Evolutionary conservation across 2,113 vertebrate species (phyloP), one percentile per base, ranked within the genome.

Genomic region (Stegastes partitus): DNA sequence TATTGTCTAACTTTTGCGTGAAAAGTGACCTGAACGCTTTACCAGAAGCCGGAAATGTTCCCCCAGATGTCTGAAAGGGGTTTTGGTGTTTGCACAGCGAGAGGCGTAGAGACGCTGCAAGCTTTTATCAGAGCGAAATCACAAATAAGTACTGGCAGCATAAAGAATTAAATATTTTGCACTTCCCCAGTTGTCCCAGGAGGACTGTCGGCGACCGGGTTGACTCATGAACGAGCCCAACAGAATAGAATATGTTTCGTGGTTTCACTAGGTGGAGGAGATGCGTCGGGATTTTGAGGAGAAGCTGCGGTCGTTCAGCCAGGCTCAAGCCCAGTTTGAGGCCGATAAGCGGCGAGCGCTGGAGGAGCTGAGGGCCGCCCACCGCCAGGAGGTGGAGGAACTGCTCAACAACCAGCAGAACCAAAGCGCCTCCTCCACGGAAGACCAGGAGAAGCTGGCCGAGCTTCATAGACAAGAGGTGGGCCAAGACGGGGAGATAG

Each of bases 241-340:
- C 11, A 34, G 79, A 87, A 68, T 71, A 83, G 85, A 81, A 57
- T 1, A 88, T 91, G 68, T 90, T 31, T 77, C 53, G 75, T 87
- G 86, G 75, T 89, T 95, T 96, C 25, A 94, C 94, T 86, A 99
- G 93, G 97, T 99, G 39, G 97, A 99, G 94, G 98, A 99, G 85
- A 98, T 99, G 85, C 95, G 97, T 75, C 96, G 95, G 81, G 97
- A 97, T 81, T 99, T 99, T 53, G 97, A 99, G 84, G 98, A 99
- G 81, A 96, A 96, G 86, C 92, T 99, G 63, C 93, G 94, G 79
- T 94, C 95, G 79, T 99, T 99, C 88, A 95, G 95, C 85, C 96
- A 97, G 65, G 86, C 97, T 66, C 97, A 98, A 81, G 93, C 96
- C 53, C 96, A 97, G 81, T 97, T 98, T 89, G 97, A 98, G 87